Base-by-base conservation (phyloP, 2,888 invertebrate genomes). In the Fragum whitleyi region DNA sequence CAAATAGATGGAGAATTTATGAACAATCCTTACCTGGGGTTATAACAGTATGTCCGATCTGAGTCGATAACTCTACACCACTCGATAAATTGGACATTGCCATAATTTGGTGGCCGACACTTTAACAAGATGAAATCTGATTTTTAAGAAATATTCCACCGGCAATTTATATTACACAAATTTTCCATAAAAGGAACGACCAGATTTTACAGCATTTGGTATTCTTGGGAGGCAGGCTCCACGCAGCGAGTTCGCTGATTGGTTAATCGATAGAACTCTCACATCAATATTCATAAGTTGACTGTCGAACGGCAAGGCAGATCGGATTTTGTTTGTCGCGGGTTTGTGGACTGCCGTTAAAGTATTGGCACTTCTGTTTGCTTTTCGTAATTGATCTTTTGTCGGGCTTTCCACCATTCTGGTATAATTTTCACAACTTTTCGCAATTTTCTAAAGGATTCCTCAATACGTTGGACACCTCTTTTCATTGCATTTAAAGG, bases 161-260 rank as follows among this genome's bases (percentile, higher is more conserved):
- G 75, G 73, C 79, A 79, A 81, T 79, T 81, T 85, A 82, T 85
- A 85, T 82, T 80, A 81, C 74, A 71, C 79, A 75, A 79, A 85
- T 85, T 77, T 68, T 36, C 78, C 77, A 71, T 77, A 72, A 74
- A 77, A 75, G 73, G 51, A 74, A 51, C 65, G 70, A 42, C 32
- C 77, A 55, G 71, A 71, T 77, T 77, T 77, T 23, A 67, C 65
- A 29, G 65, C 59, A 65, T 36, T n/a, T 65, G 39, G 57, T 53
- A 32, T 62, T 23, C 26, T 26, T 21, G 29, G 65, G 76, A 78
- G 78, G 78, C 73, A 75, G 78, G 69, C 62, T 57, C 59, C 73
- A 36, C 36, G 32, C 55, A 55, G 51, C 32, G 39, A 47, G 67
- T 9, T 1, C n/a, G 0, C 59, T 72, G 71, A 83, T 83, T 83